These are phyloP conservation scores for Spisula subtruncata DNA, from an alignment of 2,888 invertebrate genomes.

Conservation along the genomic window DNA sequence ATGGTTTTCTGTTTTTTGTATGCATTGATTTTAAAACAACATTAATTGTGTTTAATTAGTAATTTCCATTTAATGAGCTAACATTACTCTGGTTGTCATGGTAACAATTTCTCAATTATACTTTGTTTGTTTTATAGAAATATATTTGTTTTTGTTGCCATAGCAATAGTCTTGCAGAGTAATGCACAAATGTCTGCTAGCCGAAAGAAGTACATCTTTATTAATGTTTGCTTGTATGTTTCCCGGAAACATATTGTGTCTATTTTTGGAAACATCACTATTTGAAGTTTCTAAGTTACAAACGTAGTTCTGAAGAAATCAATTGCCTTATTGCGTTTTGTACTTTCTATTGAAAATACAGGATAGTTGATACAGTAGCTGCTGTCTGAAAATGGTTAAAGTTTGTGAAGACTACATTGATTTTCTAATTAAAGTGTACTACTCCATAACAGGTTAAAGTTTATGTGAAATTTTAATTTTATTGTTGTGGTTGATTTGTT, in stretches of 20 bases:
- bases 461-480: no score
- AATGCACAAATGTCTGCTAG: neutral
- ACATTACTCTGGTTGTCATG: neutral
- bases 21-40: no score
- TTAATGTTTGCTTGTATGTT: neutral
- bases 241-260: neutral
- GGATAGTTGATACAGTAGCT: neutral
- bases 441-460: no score
- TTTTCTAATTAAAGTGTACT: neutral
- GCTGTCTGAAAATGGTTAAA: neutral
- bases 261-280: neutral
- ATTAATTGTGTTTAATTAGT: neutral
- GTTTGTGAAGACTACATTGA: neutral
- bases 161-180: neutral
- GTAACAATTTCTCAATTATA: neutral
- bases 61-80: neutral
- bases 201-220: neutral
- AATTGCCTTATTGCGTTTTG: neutral
- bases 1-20: no score
- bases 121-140: neutral
- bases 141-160: neutral
- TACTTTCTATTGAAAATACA: neutral
- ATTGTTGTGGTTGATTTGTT: no score
- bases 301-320: slow-evolving; percentile 6
- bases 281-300: neutral